Base-by-base conservation (phyloP, 2,797 vertebrate genomes). In the Gambusia yucatana region DNA sequence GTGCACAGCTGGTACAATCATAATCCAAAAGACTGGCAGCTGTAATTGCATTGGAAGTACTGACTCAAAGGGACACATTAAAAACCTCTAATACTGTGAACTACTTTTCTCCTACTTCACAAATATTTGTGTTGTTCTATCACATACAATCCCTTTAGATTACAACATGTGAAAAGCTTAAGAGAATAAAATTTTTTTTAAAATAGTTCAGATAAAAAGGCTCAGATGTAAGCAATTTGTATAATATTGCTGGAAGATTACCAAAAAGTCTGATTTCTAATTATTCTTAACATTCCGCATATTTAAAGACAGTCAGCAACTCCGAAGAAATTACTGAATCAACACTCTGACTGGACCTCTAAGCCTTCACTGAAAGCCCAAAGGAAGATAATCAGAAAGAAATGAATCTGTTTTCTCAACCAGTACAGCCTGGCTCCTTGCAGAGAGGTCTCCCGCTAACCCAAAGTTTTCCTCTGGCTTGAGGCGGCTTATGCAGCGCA, bases 401-500 rank as follows among this genome's bases (percentile, higher is more conserved):
- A 44, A 43, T 70, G 25, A 43, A 67, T 67, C 36, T 43, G 39
- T n/a, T 67, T 67, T 67, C 63, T 67, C 63, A 67, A 25, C 67
- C 20, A 28, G 41, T 44, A 30, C 67, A 70, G 67, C 25, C 39
- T 41, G 33, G 36, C 11, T 73, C 13, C 9, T 22, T 52, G 47
- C 20, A 50, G 30, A 36, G 47, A 73, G 47, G 47, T 73, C 48
- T 55, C 44, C 16, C 22, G 28, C 11, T 39, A 67, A 65, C 76
- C 79, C 86, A 91, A 76, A 67, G 20, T 76, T 85, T 90, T 87
- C 81, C 76, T 87, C 73, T 86, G 75, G 88, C 87, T 87, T 67
- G 71, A 67, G 83, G 85, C 77, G 82, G 86, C 83, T 85, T 83
- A 76, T 71, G 77, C 59, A 74, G 80, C 77, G 75, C 48, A 77